Conservation (phyloP, 2,797 vertebrate species). For the Pagetopsis macropterus region DNA sequence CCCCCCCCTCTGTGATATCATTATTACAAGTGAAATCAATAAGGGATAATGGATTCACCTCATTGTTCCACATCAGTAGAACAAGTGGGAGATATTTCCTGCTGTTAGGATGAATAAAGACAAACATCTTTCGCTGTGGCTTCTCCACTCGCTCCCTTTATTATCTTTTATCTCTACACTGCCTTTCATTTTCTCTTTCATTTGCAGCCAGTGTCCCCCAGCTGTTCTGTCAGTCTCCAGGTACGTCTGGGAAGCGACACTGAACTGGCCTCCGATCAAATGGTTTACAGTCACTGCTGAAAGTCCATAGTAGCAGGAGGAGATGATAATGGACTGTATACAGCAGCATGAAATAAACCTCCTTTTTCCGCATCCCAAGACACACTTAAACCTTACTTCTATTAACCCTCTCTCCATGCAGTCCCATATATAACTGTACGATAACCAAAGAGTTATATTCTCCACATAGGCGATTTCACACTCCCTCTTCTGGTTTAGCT, state of each 20-base stretch:
- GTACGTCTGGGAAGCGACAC: constrained; percentile 39
- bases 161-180: constrained; percentile 8
- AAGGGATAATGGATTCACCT: constrained; percentile 21
- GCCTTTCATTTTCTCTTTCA: constrained; percentile 14
- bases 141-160: neutral
- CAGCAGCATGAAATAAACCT: constrained; percentile 12
- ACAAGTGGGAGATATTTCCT: constrained; percentile 10
- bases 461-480: constrained; percentile 13
- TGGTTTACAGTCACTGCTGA: constrained; percentile 35
- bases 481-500: constrained; percentile 6
- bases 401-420: constrained; percentile 10
- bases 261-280: constrained; percentile 15
- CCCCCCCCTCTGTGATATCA: neutral
- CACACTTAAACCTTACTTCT: constrained; percentile 13
- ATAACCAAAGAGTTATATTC: constrained; percentile 25
- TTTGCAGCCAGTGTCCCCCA: constrained; percentile 32
- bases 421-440: constrained; percentile 24
- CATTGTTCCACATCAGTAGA: constrained; percentile 19
- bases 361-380: constrained; percentile 20
- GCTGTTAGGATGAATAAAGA: constrained; percentile 14
- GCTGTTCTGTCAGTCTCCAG: constrained; percentile 36
- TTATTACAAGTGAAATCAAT: constrained; percentile 33
- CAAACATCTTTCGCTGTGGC: constrained; percentile 4
- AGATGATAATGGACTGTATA: constrained; percentile 25
- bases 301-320: constrained; percentile 23